Percentiles rank a stretch among this genome's conserved stretches.
Conservation (phyloP, 2,113 vertebrate genomes). For the Lagenorhynchus albirostris region DNA sequence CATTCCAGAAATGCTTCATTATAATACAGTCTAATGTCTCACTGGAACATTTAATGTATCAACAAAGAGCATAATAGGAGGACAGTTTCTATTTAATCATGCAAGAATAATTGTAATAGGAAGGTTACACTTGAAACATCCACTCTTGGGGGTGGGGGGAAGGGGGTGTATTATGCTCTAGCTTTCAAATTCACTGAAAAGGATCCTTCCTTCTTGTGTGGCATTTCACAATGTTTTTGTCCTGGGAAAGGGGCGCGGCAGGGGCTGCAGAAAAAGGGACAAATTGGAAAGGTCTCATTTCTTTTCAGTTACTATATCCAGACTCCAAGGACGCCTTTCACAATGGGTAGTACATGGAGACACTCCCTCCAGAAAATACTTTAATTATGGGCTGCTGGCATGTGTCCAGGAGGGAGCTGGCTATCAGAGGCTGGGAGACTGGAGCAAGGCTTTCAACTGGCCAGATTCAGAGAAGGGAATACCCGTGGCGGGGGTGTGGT, state of each 20-base stretch:
- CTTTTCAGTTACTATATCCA: slow-evolving; percentile 75
- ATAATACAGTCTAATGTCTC: slow-evolving; percentile 47
- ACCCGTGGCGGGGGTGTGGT: background rate
- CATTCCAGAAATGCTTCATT: slow-evolving; percentile 54
- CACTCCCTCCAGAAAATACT: slow-evolving; percentile 80
- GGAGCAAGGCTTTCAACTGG: slow-evolving; percentile 64
- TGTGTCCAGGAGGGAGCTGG: slow-evolving; percentile 72
- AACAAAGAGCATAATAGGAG: slow-evolving; percentile 59
- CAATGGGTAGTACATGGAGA: slow-evolving; percentile 76
- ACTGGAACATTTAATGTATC: slow-evolving; percentile 63
- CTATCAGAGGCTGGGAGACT: slow-evolving; percentile 49
- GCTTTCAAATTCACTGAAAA: slow-evolving; percentile 48
- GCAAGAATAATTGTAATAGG: slow-evolving; percentile 54
- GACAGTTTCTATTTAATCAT: slow-evolving; percentile 67
- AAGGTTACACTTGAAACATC: slow-evolving; percentile 63
- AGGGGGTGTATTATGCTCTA: background rate
- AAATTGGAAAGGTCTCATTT: slow-evolving; percentile 71
- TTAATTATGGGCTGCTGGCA: slow-evolving; percentile 81
- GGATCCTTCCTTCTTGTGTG: slow-evolving; percentile 23
- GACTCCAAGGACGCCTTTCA: slow-evolving; percentile 79
- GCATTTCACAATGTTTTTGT: slow-evolving; percentile 55
- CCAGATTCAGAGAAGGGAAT: slow-evolving; percentile 71
- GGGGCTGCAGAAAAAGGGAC: slow-evolving; percentile 53
- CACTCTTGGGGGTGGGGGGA: background rate
- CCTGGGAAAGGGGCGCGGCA: background rate